Base-by-base conservation (phyloP, 1,140 invertebrate genomes). In the Drosophila ambigua region DNA sequence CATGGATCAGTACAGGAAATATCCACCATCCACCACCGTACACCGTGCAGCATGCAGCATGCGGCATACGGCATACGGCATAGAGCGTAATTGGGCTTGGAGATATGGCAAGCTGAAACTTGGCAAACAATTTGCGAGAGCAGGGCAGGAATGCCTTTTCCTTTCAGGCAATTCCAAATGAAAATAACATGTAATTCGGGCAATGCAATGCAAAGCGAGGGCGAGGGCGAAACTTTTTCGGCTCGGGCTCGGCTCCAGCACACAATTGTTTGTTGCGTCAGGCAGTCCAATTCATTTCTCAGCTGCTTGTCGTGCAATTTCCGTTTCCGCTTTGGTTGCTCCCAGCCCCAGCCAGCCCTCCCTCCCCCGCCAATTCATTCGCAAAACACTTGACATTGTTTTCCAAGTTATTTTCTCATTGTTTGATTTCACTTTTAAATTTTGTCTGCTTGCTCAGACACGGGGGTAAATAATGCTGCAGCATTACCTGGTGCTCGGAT, bases 381-480 rank as follows among this genome's bases (percentile, higher is more conserved):
- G 65, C 45, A 53, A 59, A 79, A 75, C 58, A 65, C 69, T 79
- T 83, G 79, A 79, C 83, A 82, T 76, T 88, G 84, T 87, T 87
- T 83, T 66, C 51, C 66, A 72, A 87, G 69, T 87, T 83, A 88
- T 88, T 88, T 88, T 83, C 83, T 60, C 83, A 82, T 87, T 87
- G 83, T 87, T 87, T 87, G 74, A 87, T 87, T 87, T 87, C 82
- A 88, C 82, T 88, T 87, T 87, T 76, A 71, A 76, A 87, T 83
- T 79, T 87, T 75, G 67, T 64, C 66, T 84, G 76, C 80, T 84
- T 80, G 63, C 77, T 66, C 72, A 80, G 81, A 80, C 81, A 71
- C 79, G 53, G 44, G 28, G 72, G 62, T 63, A 75, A 75, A 67
- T 20, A 52, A 71, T 43, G n/a, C 55, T 44, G n/a, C 43, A 49